These are phyloP conservation scores for Semotilus atromaculatus DNA, from an alignment of 2,797 vertebrate genomes.

Conservation along the genomic window DNA sequence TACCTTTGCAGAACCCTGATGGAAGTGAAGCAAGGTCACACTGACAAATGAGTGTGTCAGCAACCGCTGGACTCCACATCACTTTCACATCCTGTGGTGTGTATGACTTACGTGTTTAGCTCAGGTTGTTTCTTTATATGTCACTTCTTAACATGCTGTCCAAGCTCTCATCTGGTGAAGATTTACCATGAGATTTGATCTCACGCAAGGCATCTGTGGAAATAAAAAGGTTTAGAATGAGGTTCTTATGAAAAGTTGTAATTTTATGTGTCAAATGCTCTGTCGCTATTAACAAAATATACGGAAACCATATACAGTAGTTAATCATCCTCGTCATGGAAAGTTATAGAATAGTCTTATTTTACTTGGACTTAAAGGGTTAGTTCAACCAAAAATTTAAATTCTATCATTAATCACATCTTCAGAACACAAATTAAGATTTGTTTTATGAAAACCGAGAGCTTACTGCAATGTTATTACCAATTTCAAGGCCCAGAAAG, in stretches of 20 bases:
- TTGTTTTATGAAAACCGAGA: too few species aligned
- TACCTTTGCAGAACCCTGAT: slow-evolving; percentile 37
- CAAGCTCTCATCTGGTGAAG: background rate
- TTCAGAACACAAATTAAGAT: too few species aligned
- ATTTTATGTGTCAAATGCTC: background rate
- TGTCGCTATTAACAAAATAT: background rate
- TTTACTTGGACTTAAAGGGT: background rate
- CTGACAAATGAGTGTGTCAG: slow-evolving; percentile 45
- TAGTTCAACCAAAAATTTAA: too few species aligned
- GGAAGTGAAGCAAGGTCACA: slow-evolving; percentile 50
- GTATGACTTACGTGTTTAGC: slow-evolving; percentile 27
- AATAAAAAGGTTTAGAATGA: background rate
- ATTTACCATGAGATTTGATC: background rate
- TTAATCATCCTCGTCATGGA: background rate
- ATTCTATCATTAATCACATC: too few species aligned
- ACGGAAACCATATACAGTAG: background rate
- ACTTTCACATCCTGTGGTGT: slow-evolving; percentile 36
- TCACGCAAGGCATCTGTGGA: background rate
- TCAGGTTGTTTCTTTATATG: background rate
- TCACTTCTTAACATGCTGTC: background rate
- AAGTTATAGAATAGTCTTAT: background rate
- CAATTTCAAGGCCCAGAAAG: too few species aligned
- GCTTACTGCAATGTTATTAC: too few species aligned
- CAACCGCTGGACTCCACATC: slow-evolving; percentile 32
- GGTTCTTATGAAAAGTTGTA: background rate